Percentiles rank a stretch among this genome's conserved stretches.
Evolutionary conservation across 2,797 vertebrate genomes (phyloP).

Genomic region (Craterocephalus amniculus): DNA sequence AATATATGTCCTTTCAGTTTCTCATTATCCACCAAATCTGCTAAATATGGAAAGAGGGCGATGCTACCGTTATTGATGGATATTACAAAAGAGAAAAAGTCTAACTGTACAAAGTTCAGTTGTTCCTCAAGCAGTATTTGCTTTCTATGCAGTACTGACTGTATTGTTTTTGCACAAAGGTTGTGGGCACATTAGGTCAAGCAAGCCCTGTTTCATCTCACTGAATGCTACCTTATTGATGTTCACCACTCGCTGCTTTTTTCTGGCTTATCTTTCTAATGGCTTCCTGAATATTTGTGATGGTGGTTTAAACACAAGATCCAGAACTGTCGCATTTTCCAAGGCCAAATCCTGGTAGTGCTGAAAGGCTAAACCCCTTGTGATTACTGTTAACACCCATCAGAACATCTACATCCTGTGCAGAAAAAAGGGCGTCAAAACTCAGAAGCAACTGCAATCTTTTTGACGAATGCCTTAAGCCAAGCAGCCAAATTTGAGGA

Average conservation of each 20-base stretch:
- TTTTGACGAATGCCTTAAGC: conserved; percentile 49
- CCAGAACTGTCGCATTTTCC: conserved; percentile 21
- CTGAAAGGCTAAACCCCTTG: conserved; percentile 28
- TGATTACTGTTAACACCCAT: conserved; percentile 23
- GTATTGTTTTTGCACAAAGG: conserved; percentile 58
- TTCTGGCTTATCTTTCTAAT: conserved; percentile 18
- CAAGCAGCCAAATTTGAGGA: conserved; percentile 36
- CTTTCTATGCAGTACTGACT: conserved; percentile 32
- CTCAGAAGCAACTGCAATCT: conserved; percentile 42
- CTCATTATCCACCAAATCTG: conserved; percentile 29
- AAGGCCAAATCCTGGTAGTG: conserved; percentile 25
- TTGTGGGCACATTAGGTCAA: conserved; percentile 54
- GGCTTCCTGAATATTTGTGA: conserved; percentile 26
- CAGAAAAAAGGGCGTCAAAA: conserved; percentile 29
- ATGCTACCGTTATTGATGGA: conserved; percentile 70
- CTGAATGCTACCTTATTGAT: conserved; percentile 16
- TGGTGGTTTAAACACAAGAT: conserved; percentile 36
- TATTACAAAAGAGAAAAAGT: conserved; percentile 46
- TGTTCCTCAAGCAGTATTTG: conserved; percentile 44
- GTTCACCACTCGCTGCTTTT: conserved; percentile 21
- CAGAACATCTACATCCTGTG: conserved; percentile 12
- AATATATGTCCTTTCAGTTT: conserved; percentile 24
- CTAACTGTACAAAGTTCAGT: conserved; percentile 71
- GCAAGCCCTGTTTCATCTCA: conserved; percentile 33
- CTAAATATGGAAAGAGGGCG: conserved; percentile 33